phyloP scores from a whole-genome alignment of 2,888 invertebrate genomes.

The Drosophila melanosoma region DNA sequence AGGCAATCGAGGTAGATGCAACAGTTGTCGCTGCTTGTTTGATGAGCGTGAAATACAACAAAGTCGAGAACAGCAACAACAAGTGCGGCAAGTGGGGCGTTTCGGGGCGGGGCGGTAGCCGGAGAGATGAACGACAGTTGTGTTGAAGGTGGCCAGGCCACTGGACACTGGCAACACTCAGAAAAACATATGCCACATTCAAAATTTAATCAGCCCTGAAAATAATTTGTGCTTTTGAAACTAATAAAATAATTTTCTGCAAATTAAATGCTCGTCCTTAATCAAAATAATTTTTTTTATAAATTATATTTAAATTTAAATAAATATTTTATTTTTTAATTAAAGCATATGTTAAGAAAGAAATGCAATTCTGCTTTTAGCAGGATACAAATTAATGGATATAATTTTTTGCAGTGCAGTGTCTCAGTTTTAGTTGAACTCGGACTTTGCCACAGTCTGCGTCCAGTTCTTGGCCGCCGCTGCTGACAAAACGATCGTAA shows the following conservation, averaged over 20 bases:
- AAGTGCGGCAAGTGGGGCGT: conserved; percentile 58
- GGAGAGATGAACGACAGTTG: conserved; percentile 62
- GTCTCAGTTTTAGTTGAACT: conserved; percentile 1
- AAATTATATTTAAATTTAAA: not conserved
- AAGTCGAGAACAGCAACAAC: conserved; percentile 68
- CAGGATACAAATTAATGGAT: not conserved
- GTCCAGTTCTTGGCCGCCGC: conserved; percentile 66
- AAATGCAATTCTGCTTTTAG: not conserved
- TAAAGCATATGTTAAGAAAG: no score
- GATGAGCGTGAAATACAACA: conserved; percentile 80
- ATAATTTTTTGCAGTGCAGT: conserved; percentile 8
- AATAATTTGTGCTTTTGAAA: not conserved
- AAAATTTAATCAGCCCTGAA: not conserved
- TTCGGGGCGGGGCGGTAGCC: conserved; percentile 33
- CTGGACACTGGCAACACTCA: conserved; percentile 37
- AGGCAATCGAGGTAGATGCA: conserved; percentile 56
- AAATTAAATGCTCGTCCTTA: not conserved
- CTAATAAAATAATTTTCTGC: not conserved
- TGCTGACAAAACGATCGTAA: conserved; percentile 84
- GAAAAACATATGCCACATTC: not conserved
- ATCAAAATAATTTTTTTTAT: not conserved
- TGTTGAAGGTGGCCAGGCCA: conserved; percentile 70
- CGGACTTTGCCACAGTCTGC: conserved; percentile 26
- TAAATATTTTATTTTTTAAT: not conserved
- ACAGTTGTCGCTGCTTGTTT: conserved; percentile 77